These are phyloP conservation scores for Agelastica alni DNA, from an alignment of 2,888 invertebrate species.

Conservation along the genomic window DNA sequence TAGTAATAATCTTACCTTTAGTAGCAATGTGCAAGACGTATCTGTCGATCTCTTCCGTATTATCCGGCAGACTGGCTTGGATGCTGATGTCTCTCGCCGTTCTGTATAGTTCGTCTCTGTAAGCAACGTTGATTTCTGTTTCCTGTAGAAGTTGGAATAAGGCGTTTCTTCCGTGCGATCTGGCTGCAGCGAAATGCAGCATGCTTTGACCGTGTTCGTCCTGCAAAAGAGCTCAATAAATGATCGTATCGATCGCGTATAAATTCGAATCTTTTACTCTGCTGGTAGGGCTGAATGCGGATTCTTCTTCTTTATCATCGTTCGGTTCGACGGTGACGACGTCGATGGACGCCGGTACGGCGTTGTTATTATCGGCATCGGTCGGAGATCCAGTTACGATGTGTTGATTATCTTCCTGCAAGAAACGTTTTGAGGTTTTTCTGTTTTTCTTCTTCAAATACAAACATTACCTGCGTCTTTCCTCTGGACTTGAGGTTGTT, in stretches of 20 bases:
- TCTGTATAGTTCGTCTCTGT: constrained; percentile 83
- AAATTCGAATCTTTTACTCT: constrained; percentile 64
- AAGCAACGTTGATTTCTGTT: constrained; percentile 78
- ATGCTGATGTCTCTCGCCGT: constrained; percentile 86
- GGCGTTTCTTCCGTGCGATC: constrained; percentile 79
- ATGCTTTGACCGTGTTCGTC: constrained; percentile 91
- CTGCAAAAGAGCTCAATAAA: constrained; percentile 52
- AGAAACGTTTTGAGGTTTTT: no score
- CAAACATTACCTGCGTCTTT: constrained; percentile 51
- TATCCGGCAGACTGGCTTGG: constrained; percentile 76
- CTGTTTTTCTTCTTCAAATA: no score
- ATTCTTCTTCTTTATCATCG: constrained; percentile 59
- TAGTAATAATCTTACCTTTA: constrained; percentile 72
- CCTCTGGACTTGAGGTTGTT: constrained; percentile 47
- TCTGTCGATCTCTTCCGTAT: constrained; percentile 80
- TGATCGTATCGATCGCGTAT: neutral
- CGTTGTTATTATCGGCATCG: constrained; percentile 45
- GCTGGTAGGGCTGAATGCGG: constrained; percentile 66
- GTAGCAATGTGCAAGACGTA: constrained; percentile 79
- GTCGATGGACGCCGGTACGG: constrained; percentile 60
- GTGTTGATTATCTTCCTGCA: constrained; percentile 48
- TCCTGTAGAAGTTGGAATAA: constrained; percentile 80
- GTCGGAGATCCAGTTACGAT: constrained; percentile 48
- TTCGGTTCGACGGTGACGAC: constrained; percentile 65
- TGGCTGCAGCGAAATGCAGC: constrained; percentile 85